A percentile compares a stretch with the other conserved stretches of the same genome.
Conservation (phyloP, 2,113 vertebrate genomes). For the Sciurus niger region DNA sequence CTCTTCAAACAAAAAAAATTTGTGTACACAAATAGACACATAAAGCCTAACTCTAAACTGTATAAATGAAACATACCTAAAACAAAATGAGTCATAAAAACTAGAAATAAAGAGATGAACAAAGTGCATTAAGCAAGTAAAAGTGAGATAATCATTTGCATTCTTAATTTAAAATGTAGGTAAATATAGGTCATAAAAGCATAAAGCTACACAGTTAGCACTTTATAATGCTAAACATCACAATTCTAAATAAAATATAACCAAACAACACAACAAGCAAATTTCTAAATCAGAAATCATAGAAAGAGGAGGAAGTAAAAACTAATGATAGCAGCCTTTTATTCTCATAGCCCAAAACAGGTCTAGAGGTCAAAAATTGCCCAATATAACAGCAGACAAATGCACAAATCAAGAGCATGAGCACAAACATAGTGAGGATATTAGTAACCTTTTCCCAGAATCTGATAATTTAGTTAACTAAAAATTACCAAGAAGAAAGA, state of each 20-base stretch:
- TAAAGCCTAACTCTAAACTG: background rate
- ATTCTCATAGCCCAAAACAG: background rate
- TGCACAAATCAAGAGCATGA: background rate
- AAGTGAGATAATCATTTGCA: background rate
- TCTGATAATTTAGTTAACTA: background rate
- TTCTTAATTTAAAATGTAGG: background rate
- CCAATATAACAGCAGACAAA: background rate
- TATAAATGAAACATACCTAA: background rate
- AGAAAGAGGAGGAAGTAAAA: constrained; percentile 3
- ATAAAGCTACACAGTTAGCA: background rate
- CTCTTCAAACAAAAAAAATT: background rate
- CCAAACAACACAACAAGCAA: background rate
- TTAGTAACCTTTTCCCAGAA: background rate
- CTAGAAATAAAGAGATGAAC: background rate
- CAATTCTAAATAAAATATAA: background rate
- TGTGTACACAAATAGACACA: background rate
- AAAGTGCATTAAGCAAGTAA: background rate
- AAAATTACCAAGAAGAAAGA: background rate
- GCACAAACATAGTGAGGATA: background rate
- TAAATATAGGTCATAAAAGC: background rate
- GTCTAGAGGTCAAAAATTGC: background rate
- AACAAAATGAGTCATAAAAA: background rate
- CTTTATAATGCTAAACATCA: background rate
- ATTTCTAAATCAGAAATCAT: background rate
- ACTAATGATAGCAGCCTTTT: background rate